These are phyloP conservation scores for Heteromurus nitidus DNA, from an alignment of 2,888 invertebrate species.

Conservation along the genomic window DNA sequence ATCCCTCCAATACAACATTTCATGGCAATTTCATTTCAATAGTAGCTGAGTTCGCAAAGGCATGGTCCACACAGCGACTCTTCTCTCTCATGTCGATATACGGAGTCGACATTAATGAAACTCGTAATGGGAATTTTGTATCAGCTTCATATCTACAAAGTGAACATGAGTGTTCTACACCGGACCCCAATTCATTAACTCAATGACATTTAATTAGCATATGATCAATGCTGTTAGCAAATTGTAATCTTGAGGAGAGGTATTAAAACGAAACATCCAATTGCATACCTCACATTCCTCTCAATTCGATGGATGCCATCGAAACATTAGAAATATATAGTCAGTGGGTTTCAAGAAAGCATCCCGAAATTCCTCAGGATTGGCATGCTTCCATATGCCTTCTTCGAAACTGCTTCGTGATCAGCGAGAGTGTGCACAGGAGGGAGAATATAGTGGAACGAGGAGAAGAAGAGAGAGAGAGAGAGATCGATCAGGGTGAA, in stretches of 20 bases:
- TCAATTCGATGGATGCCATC: neutral
- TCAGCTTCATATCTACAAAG: no score
- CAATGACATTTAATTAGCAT: conserved; percentile 4
- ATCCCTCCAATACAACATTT: no score
- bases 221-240: neutral
- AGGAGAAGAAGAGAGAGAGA: neutral
- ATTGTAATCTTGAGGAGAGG: neutral
- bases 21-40: no score
- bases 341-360: no score
- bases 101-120: neutral
- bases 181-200: conserved; percentile 11
- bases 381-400: conserved; percentile 29
- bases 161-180: no score
- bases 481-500: conserved; percentile 24
- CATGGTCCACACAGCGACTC: neutral
- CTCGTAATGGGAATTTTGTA: neutral
- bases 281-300: conserved; percentile 1
- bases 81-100: neutral
- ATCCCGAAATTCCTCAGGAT: conserved; percentile 7
- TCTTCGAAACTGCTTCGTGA: conserved; percentile 8
- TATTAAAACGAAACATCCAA: neutral
- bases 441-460: no score
- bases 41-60: no score
- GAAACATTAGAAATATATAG: no score
- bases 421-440: neutral